Evolutionary conservation across 92 coral and sea anemone species (phyloP), one percentile per base, ranked within the genome.

Genomic region (Hydrozoanthus gracilis): DNA sequence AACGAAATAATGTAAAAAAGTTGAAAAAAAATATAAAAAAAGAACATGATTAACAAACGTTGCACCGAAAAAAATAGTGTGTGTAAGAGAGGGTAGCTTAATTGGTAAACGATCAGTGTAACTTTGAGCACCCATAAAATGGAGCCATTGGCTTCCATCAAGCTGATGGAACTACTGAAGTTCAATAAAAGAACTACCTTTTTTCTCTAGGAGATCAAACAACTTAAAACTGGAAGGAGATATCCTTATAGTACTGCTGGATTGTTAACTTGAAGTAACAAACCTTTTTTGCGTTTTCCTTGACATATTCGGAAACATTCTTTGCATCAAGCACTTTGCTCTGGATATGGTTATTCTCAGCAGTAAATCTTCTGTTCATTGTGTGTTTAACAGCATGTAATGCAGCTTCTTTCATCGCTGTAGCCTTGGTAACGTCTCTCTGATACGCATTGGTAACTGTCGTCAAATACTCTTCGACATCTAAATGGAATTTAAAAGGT

Each of bases 291-390:
- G 92, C 90, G 7, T 77, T 47, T 47, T 83, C 62, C n/a, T 75
- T 87, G 51, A 89, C 95, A 35, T 51, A 70, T 8, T 88, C 77
- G 45, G 98, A 90, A 11, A 88, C 13, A 86, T 94, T 96, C 49
- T 91, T 87, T 83, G 96, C 92, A 56, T 76, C 83, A 46, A 20
- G 27, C 15, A 76, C 64, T 16, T 71, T 76, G 46, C 74, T 78
- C 49, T 66, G 58, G 39, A 92, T 88, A 6, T 52, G 51, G 49
- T 2, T 48, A 15, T 71, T 46, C n/a, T 91, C 88, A 5, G 68
- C 67, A 6, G 70, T 73, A 56, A 88, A 88, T 44, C 87, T 54
- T 15, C 89, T 82, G n/a, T 85, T 84, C 91, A 92, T 88, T 6
- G 83, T 79, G 49, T 76, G 50, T 3, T 84, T 76, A 5, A 88